Evolutionary conservation across 2,888 invertebrate genomes (phyloP).

Genomic region (Tetrapedia diversipes): DNA sequence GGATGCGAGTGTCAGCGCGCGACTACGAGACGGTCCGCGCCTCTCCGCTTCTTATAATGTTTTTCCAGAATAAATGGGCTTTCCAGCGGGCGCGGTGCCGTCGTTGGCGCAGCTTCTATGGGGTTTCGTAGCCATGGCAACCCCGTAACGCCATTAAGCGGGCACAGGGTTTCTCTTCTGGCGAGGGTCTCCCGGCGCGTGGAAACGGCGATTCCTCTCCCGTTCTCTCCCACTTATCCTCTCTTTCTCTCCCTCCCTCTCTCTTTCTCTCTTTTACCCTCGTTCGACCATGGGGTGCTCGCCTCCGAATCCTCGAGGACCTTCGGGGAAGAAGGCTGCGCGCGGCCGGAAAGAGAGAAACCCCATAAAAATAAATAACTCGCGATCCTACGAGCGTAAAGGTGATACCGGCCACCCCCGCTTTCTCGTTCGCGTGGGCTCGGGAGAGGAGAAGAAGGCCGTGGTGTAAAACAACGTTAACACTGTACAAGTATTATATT

Average conservation of each 20-base stretch:
- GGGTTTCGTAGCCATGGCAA: constrained; percentile 81
- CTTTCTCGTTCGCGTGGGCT: background rate
- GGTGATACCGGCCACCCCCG: constrained; percentile 69
- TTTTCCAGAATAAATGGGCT: constrained; percentile 83
- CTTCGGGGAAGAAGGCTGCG: constrained; percentile 33
- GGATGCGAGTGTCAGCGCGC: constrained; percentile 30
- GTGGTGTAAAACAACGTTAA: too few relatives aligned
- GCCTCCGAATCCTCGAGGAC: constrained; percentile 63
- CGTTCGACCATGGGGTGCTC: constrained; percentile 28
- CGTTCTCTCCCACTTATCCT: constrained; percentile 25
- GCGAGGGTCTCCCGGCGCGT: constrained; percentile 61
- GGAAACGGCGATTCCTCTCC: constrained; percentile 40
- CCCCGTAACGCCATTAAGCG: constrained; percentile 82
- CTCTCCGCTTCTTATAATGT: constrained; percentile 80
- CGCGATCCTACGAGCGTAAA: constrained; percentile 72
- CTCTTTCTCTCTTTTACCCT: constrained; percentile 31
- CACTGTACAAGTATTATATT: too few relatives aligned
- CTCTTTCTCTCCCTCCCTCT: constrained; percentile 24
- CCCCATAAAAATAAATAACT: constrained; percentile 82
- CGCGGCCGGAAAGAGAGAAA: constrained; percentile 67
- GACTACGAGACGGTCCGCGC: constrained; percentile 44
- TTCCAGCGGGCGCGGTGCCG: constrained; percentile 75
- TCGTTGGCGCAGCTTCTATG: constrained; percentile 76
- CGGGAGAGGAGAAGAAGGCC: too few relatives aligned
- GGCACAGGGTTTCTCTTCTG: constrained; percentile 73